Base-by-base conservation (phyloP, 35 echinoderm and acorn worm genomes). In the Anneissia japonica region DNA sequence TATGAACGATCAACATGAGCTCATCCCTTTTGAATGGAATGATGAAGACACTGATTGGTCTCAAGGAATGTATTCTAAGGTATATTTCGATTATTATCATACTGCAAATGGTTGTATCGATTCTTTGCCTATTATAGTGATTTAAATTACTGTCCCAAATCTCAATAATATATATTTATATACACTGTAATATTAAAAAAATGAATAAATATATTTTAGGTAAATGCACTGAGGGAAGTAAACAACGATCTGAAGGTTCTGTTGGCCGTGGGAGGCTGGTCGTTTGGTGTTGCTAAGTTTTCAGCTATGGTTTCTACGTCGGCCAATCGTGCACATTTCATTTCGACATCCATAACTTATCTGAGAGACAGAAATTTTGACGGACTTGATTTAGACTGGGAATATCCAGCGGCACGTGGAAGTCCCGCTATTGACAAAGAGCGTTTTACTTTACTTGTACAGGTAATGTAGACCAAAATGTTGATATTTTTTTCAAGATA, bases 11-110 rank as follows among this genome's bases (percentile, higher is more conserved):
- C 38, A 81, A 23, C 12, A 81, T 81, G 79, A 81, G 31, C 34
- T 81, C 0, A 81, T 81, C 17, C 35, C 79, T 3, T 81, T 39
- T 81, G 79, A 81, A 40, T 81, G 79, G 79, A 81, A 81, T 40
- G 79, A 81, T 81, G 79, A 81, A 4, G 10, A 30, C 6, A 81
- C 35, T 3, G 37, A 38, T 23, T 81, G 79, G 79, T 19, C 3
- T 3, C 35, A 37, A 30, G 79, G 35, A 81, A 30, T 36, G 35
- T 33, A 77, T 13, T 35, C 31, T 7, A 77, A 23, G 75, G 35
- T 35, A n/a, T n/a, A n/a, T n/a, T n/a, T n/a, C n/a, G n/a, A n/a
- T n/a, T n/a, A n/a, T n/a, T n/a, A n/a, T n/a, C n/a, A n/a, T n/a
- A n/a, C n/a, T n/a, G n/a, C n/a, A n/a, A n/a, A n/a, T n/a, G n/a